These are phyloP conservation scores for Netelia inedita DNA, from an alignment of 2,888 invertebrate genomes.

Conservation along the genomic window DNA sequence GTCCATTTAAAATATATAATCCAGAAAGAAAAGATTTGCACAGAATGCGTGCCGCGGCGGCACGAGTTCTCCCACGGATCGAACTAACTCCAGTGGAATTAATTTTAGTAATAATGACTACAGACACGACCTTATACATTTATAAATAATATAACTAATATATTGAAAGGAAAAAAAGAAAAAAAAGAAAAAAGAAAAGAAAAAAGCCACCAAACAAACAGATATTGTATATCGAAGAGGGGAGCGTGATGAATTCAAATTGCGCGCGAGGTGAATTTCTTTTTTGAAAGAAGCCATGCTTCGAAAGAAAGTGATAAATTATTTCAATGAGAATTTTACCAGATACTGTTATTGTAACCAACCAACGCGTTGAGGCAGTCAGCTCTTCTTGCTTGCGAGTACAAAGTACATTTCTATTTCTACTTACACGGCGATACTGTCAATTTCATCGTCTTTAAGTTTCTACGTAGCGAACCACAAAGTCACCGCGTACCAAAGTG, in stretches of 20 bases:
- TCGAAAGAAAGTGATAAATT: slow-evolving; percentile 30
- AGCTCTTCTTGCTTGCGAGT: slow-evolving; percentile 62
- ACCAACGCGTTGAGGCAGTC: slow-evolving; percentile 54
- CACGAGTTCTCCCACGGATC: slow-evolving; percentile 26
- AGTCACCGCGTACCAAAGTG: slow-evolving; percentile 27
- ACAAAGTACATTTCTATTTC: slow-evolving; percentile 65
- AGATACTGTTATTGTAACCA: slow-evolving; percentile 37
- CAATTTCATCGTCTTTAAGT: slow-evolving; percentile 59
- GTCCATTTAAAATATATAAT: slow-evolving; percentile 29
- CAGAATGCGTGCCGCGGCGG: background rate
- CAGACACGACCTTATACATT: slow-evolving; percentile 66
- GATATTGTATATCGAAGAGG: slow-evolving; percentile 66
- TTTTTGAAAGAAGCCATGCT: slow-evolving; percentile 26
- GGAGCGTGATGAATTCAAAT: slow-evolving; percentile 54
- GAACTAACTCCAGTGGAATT: slow-evolving; percentile 52
- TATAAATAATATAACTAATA: slow-evolving; percentile 65
- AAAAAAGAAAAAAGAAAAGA: slow-evolving; percentile 19
- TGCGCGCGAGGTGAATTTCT: slow-evolving; percentile 2
- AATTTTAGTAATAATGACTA: slow-evolving; percentile 56
- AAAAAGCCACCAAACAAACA: slow-evolving; percentile 8
- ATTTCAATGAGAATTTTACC: slow-evolving; percentile 52
- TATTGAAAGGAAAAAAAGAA: slow-evolving; percentile 41
- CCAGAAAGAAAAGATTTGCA: slow-evolving; percentile 39
- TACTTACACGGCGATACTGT: slow-evolving; percentile 61
- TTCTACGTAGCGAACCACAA: slow-evolving; percentile 31